Evolutionary conservation across 1,140 invertebrate genomes (phyloP).

Genomic region (Danaus plexippus): DNA sequence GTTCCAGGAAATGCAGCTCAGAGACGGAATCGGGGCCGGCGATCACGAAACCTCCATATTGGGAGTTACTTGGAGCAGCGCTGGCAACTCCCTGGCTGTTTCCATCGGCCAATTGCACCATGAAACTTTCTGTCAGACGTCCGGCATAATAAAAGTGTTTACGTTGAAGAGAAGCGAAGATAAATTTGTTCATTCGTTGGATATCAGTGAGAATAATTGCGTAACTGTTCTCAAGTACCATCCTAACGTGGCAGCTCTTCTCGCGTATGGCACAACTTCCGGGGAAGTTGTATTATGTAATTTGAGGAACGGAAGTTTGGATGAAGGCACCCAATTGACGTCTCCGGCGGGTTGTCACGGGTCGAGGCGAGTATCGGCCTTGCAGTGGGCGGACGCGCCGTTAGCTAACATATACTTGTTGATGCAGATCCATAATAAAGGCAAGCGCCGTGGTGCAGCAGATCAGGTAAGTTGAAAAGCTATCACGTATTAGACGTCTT

Average conservation of each 20-base stretch:
- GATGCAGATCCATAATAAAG: conserved; percentile 46
- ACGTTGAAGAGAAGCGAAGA: conserved; percentile 42
- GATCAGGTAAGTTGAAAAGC: conserved; percentile 30
- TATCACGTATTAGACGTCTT: not conserved
- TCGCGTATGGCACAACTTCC: conserved; percentile 51
- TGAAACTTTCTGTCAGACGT: conserved; percentile 45
- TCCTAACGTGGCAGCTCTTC: conserved; percentile 39
- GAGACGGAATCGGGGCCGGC: conserved; percentile 35
- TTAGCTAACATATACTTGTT: conserved; percentile 40
- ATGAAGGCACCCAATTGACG: conserved; percentile 34
- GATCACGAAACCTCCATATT: conserved; percentile 39
- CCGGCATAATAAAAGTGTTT: conserved; percentile 48
- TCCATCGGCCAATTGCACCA: conserved; percentile 45
- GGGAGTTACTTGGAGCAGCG: conserved; percentile 48
- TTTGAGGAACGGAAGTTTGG: conserved; percentile 28
- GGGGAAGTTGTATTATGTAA: conserved; percentile 56
- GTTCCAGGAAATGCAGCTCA: conserved; percentile 42
- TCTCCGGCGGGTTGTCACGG: conserved; percentile 46
- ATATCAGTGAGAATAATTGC: conserved; percentile 51
- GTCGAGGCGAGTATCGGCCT: conserved; percentile 31
- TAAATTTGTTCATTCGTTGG: conserved; percentile 38
- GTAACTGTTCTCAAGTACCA: conserved; percentile 50
- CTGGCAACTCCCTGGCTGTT: conserved; percentile 49
- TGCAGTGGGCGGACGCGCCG: conserved; percentile 47
- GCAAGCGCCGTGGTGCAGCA: conserved; percentile 41